Conservation (phyloP, 2,797 vertebrate genomes). For the Mustela erminea region DNA sequence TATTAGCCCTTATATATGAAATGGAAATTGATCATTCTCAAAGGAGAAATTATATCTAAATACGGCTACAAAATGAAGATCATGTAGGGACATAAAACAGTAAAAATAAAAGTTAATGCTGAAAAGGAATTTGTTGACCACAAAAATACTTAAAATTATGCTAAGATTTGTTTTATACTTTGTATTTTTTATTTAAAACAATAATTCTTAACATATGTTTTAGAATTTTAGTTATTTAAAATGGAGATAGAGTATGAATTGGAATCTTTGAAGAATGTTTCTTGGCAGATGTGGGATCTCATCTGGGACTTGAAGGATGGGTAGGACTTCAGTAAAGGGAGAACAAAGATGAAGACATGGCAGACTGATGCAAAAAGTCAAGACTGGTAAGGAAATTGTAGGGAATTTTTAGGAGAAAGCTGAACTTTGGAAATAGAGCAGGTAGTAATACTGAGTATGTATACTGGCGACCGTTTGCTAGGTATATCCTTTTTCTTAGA, state of each 20-base stretch:
- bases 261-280: not conserved
- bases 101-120: conserved; percentile 49
- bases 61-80: not conserved
- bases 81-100: not conserved
- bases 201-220: not conserved
- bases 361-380: not conserved
- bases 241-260: not conserved
- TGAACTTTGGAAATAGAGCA: not conserved
- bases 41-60: not conserved
- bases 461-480: not conserved
- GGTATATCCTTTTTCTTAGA: not conserved
- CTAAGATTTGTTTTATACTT: not conserved
- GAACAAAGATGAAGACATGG: fast-evolving
- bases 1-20: conserved; percentile 18
- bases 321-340: not conserved
- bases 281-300: not conserved
- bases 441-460: not conserved
- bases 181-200: conserved; percentile 42
- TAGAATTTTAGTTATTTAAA: conserved; percentile 34
- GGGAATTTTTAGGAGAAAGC: not conserved
- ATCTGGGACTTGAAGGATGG: not conserved
- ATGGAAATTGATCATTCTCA: conserved; percentile 12
- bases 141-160: conserved; percentile 18
- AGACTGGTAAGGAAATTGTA: not conserved
- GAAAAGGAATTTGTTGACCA: not conserved